Evolutionary conservation across 2,797 vertebrate species (phyloP).

Genomic region (Galagoides demidoff): DNA sequence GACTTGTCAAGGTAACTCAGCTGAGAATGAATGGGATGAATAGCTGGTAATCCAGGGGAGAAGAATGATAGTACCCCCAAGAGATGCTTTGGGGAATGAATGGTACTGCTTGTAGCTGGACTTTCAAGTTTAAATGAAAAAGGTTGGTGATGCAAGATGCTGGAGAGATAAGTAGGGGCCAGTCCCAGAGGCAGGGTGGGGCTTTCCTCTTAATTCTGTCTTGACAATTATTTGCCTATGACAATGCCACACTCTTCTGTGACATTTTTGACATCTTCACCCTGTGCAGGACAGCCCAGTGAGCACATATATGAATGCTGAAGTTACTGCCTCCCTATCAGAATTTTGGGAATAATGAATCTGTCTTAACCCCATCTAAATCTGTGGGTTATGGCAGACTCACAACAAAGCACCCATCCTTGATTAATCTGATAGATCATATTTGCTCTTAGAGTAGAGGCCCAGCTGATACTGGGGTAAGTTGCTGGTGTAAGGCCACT

Average conservation of each 20-base stretch:
- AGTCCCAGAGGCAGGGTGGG: background rate
- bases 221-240: background rate
- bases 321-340: background rate
- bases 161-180: background rate
- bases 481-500: background rate
- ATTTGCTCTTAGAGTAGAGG: background rate
- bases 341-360: constrained; percentile 1
- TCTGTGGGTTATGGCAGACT: background rate
- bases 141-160: background rate
- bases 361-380: background rate
- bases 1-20: background rate
- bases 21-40: background rate
- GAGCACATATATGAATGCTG: background rate
- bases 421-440: background rate
- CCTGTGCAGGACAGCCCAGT: background rate
- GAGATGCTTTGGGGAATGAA: background rate
- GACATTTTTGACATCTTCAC: background rate
- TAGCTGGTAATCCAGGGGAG: background rate
- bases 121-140: background rate
- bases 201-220: background rate
- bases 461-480: background rate
- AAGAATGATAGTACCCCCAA: background rate
- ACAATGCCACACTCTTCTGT: background rate
- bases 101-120: background rate
- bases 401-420: background rate